phyloP scores from a whole-genome alignment of 1,140 invertebrate species.

The Psix sp. region DNA sequence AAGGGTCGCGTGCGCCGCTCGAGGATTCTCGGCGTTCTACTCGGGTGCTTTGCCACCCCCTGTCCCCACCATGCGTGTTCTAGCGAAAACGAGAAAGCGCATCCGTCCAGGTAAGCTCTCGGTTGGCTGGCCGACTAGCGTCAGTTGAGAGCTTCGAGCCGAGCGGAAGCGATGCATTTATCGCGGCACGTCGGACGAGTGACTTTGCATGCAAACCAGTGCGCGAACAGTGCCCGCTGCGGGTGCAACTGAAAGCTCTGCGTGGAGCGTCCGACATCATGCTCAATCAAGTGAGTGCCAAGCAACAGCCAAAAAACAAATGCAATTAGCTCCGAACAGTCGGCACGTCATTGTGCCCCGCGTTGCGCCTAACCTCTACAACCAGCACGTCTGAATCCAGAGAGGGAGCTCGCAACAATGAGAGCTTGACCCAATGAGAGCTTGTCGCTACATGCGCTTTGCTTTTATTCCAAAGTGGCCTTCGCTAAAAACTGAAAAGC shows the following conservation, averaged over 20 bases:
- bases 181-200: conserved; percentile 32
- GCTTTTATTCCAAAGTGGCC: no score
- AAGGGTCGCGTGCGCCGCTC: conserved; percentile 1
- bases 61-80: conserved; percentile 52
- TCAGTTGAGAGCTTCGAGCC: conserved; percentile 72
- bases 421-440: no score
- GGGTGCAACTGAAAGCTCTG: conserved; percentile 57
- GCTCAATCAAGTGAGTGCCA: conserved; percentile 44
- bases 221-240: conserved; percentile 53
- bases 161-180: conserved; percentile 71
- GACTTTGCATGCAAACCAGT: conserved; percentile 54
- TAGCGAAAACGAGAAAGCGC: conserved; percentile 65
- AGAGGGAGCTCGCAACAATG: no score
- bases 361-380: no score
- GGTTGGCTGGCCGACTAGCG: conserved; percentile 41
- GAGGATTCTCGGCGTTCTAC: conserved; percentile 13
- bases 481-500: no score
- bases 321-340: no score
- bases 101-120: conserved; percentile 61
- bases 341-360: no score
- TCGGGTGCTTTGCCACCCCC: conserved; percentile 18
- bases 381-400: no score
- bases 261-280: conserved; percentile 33
- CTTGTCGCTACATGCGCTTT: no score
- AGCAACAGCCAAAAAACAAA: no score